Evolutionary conservation across 2,888 invertebrate genomes (phyloP), one percentile per base, ranked within the genome.

Genomic region (Epiblema foenella): DNA sequence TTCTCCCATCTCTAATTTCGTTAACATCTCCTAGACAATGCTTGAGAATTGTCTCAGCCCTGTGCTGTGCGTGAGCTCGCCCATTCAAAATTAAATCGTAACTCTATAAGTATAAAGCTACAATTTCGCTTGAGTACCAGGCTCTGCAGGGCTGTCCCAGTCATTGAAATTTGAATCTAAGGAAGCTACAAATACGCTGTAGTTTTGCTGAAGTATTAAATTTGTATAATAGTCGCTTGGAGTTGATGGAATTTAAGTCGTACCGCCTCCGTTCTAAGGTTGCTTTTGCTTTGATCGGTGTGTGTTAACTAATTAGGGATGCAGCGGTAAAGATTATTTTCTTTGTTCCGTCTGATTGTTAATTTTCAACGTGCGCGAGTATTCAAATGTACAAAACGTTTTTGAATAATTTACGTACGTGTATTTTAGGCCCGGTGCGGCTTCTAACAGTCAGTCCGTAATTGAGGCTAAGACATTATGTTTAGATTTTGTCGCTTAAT

Each of bases 241-340:
- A 4, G 15, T 29, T 33, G 12, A 20, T 52, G 10, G 29, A 58
- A 39, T 64, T 29, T 64, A 51, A 69, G n/a, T 15, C 64, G 10
- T 69, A 42, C 11, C 2, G 10, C 2, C 11, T 29, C 12, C 8
- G 5, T 3, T 33, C 0, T 64, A 64, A 58, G 52, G 58, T 42
- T 37, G 18, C 1, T 58, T 64, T 42, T 17, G 39, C 18, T 17
- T 64, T 51, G 49, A 15, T 17, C 0, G 11, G 10, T 9, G 24
- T 12, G 17, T 15, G 15, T 15, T 18, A 39, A 17, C 51, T 64
- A 69, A 69, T 69, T 69, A 69, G 64, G 69, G 64, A 64, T 69
- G 69, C 64, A 69, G 65, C 42, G 65, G 65, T 70, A 54, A 65
- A 66, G 70, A 70, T 70, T 66, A 70, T 70, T 70, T 66, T 70